Conservation (phyloP, 2,888 invertebrate species). For the Drosophila mercatorum region DNA sequence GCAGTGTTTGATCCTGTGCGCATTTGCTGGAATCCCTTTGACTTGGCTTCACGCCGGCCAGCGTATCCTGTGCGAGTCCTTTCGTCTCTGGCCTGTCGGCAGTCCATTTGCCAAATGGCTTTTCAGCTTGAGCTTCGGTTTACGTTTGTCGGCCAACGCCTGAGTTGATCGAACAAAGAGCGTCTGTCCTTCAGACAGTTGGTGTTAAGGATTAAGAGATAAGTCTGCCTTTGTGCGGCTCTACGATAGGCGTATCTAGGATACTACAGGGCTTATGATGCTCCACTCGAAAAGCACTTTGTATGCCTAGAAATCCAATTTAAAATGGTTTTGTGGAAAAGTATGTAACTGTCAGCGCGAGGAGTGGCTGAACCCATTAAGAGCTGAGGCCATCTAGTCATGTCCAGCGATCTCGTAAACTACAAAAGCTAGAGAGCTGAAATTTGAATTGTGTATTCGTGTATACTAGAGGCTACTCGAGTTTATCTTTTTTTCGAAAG, state of each 20-base stretch:
- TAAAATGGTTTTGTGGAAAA: no score
- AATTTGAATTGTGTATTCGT: no score
- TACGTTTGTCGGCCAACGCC: background rate
- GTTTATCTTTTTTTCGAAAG: no score
- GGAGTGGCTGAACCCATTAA: no score
- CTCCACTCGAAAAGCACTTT: background rate
- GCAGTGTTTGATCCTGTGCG: conserved; percentile 26
- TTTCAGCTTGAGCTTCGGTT: conserved; percentile 1
- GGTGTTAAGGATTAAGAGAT: background rate
- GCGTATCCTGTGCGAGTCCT: conserved; percentile 1
- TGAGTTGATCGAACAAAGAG: conserved; percentile 6
- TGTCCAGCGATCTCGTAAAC: no score
- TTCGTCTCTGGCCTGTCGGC: background rate
- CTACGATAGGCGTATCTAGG: background rate
- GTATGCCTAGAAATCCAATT: no score
- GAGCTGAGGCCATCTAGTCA: no score
- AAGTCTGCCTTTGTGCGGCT: background rate
- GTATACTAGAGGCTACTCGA: no score
- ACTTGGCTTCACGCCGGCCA: background rate
- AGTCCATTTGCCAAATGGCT: conserved; percentile 38
- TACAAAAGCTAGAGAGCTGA: no score
- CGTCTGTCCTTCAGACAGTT: background rate
- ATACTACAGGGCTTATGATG: background rate
- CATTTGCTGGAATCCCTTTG: conserved; percentile 28
- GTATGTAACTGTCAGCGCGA: no score